Evolutionary conservation across 2,797 vertebrate species (phyloP).

Genomic region (Carduelis carduelis): DNA sequence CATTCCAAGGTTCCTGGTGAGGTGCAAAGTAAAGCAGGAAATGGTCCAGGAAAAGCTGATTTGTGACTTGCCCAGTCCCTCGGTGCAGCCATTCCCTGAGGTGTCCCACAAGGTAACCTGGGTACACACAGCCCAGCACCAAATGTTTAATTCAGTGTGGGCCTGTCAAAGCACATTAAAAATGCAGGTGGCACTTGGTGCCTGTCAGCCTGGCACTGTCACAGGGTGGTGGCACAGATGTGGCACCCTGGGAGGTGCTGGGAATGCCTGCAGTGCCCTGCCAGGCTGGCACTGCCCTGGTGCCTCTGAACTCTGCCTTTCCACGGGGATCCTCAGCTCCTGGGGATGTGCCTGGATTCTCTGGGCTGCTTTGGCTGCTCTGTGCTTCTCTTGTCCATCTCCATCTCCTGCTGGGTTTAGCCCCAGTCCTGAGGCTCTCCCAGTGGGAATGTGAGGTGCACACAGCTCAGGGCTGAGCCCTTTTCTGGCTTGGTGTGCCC

Average conservation of each 20-base stretch:
- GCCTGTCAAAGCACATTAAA: slow-evolving; percentile 29
- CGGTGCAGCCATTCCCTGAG: not conserved
- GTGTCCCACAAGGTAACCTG: not conserved
- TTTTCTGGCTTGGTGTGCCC: not conserved
- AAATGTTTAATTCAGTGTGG: slow-evolving; percentile 37
- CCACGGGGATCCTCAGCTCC: not conserved
- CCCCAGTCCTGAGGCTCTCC: not conserved
- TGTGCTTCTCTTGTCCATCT: not conserved
- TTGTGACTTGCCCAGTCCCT: not conserved
- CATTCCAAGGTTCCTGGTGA: not conserved
- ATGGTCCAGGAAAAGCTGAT: not conserved
- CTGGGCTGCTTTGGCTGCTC: not conserved
- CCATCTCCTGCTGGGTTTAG: not conserved
- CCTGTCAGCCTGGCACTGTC: not conserved
- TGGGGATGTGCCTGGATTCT: not conserved
- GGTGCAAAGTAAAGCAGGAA: not conserved
- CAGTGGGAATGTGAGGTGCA: not conserved
- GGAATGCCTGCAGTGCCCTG: not conserved
- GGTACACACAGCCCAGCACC: not conserved
- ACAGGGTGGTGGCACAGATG: not conserved
- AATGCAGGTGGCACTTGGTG: slow-evolving; percentile 32
- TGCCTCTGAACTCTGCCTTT: not conserved
- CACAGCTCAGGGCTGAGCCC: not conserved
- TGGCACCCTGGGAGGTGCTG: not conserved
- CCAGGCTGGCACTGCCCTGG: not conserved